A percentile compares a stretch with the other conserved stretches of the same genome.
Conservation (phyloP, 2,113 vertebrate genomes). For the Bucco capensis region DNA sequence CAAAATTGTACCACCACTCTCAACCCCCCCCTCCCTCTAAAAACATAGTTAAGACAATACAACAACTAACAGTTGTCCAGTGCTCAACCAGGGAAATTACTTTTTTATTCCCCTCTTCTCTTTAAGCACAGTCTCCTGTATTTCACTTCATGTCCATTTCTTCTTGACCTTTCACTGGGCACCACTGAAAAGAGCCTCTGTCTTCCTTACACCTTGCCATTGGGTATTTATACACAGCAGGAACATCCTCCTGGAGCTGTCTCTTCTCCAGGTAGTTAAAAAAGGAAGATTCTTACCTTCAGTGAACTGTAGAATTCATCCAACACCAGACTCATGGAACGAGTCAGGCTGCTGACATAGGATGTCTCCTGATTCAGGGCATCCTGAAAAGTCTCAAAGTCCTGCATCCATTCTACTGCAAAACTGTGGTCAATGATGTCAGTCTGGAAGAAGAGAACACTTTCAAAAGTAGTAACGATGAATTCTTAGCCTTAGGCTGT, state of each 20-base stretch:
- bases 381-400: conserved; percentile 95
- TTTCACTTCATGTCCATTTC: neutral
- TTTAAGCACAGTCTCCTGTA: neutral
- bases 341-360: conserved; percentile 92
- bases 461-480: neutral
- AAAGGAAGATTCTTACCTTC: conserved; percentile 74
- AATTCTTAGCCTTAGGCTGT: neutral
- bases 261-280: neutral
- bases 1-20: neutral
- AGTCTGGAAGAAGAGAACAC: conserved; percentile 73
- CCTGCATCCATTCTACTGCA: conserved; percentile 98
- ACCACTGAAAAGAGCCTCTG: neutral
- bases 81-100: neutral
- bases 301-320: conserved; percentile 93
- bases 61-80: too few species aligned
- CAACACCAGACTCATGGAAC: conserved; percentile 96
- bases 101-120: neutral
- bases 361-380: conserved; percentile 93
- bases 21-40: neutral
- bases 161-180: neutral
- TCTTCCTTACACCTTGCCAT: neutral
- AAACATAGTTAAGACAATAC: neutral
- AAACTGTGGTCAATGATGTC: conserved; percentile 97
- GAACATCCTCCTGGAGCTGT: neutral
- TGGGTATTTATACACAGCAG: neutral